Percentiles rank a stretch among this genome's conserved stretches.
These are phyloP conservation scores for Pyxicephalus adspersus DNA, from an alignment of 2,113 vertebrate genomes.

Conservation along the genomic window DNA sequence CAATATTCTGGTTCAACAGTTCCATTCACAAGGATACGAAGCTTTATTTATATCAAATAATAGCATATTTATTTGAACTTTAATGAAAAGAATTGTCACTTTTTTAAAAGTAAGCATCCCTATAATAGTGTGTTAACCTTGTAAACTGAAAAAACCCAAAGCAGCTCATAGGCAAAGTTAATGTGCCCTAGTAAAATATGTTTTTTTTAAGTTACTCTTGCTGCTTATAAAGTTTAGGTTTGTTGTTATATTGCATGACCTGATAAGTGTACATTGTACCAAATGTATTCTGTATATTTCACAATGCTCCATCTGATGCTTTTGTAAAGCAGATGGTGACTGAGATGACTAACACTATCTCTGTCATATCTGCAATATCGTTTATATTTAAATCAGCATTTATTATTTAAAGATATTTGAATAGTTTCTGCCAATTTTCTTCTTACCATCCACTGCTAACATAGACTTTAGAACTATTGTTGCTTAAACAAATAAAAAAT, in stretches of 20 bases:
- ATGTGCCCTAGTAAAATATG: no score
- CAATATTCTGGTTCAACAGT: no score
- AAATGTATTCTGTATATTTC: constrained; percentile 15
- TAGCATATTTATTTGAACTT: no score
- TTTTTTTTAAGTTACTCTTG: no score
- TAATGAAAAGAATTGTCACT: no score
- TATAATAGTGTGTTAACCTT: no score
- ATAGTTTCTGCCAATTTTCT: background rate
- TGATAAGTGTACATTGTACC: background rate
- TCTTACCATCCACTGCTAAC: background rate
- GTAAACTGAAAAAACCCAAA: no score
- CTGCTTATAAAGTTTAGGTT: background rate
- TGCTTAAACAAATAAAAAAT: background rate
- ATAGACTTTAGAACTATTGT: background rate
- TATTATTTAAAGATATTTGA: constrained; percentile 16
- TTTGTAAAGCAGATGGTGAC: constrained; percentile 46
- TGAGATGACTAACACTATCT: constrained; percentile 45
- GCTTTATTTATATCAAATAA: no score
- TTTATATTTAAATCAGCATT: constrained; percentile 4
- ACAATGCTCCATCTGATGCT: constrained; percentile 24
- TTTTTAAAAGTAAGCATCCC: no score
- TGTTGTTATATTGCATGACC: constrained; percentile 24
- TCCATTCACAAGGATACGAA: no score
- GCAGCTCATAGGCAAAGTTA: no score
- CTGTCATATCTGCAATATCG: constrained; percentile 35